Percentiles rank a stretch among this genome's conserved stretches.
These are phyloP conservation scores for Gastracanthus pulcherrimus DNA, from an alignment of 2,888 invertebrate genomes.

Conservation along the genomic window DNA sequence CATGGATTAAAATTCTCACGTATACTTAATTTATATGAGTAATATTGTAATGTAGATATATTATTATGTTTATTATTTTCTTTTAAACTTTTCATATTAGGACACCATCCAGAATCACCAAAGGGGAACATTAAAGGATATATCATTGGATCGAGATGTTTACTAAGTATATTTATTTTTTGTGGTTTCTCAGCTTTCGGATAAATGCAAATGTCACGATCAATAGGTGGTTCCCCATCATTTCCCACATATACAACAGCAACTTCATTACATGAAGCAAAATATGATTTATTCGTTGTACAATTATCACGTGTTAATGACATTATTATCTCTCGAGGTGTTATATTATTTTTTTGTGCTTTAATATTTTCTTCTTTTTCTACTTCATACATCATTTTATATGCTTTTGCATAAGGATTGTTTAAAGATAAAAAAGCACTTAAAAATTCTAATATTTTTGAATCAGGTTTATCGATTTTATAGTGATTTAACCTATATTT, in stretches of 20 bases:
- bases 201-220: background rate
- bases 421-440: background rate
- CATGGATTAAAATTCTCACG: too few relatives aligned
- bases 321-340: constrained; percentile 24
- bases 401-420: background rate
- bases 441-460: background rate
- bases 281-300: constrained; percentile 41
- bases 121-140: too few relatives aligned
- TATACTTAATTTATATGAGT: too few relatives aligned
- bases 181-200: background rate
- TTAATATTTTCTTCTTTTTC: background rate
- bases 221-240: background rate
- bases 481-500: background rate
- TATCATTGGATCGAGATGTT: background rate
- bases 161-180: background rate
- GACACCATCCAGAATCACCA: too few relatives aligned
- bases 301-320: constrained; percentile 34
- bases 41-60: too few relatives aligned
- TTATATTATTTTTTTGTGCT: background rate
- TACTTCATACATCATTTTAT: too few relatives aligned
- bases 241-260: background rate
- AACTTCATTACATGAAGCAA: background rate
- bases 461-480: background rate
- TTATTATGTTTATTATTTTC: too few relatives aligned
- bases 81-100: too few relatives aligned